Evolutionary conservation across 2,797 vertebrate genomes (phyloP), one percentile per base, ranked within the genome.

Genomic region (Tokudaia muenninki): DNA sequence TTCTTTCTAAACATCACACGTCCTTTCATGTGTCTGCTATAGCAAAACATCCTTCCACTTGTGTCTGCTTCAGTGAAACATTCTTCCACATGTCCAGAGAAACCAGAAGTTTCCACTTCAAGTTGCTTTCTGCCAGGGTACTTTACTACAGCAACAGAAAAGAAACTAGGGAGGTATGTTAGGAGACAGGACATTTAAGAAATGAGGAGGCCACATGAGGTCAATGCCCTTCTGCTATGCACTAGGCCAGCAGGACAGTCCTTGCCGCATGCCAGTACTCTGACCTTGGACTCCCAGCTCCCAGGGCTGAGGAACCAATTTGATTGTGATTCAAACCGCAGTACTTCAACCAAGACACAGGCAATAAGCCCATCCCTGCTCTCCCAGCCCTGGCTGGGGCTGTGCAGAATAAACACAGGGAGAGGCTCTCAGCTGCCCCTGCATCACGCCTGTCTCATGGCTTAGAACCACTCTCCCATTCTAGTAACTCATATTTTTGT

Each of bases 371-470:
- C 17, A 14, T 44, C 44, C 12, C 41, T 2, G 34, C 24, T 4
- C 44, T 87, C 37, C 44, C 50, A 3, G 11, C n/a, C 1, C 41
- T 22, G 37, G 81, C 1, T 22, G 21, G 77, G 55, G 44, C 47
- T 57, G 52, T 24, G n/a, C 44, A 21, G 3, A 3, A 47, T 1
- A 4, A 77, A 21, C 6, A 24, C 8, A 17, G 1, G 4, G 19
- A 41, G 34, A 59, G 31, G 37, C 1, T 84, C 81, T 47, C 8
- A 1, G 16, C 16, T 70, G 8, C 47, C 52, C n/a, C 55, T 55
- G 44, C 44, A 22, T 6, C 61, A 70, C n/a, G 10, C 4, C 59
- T 4, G 2, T 26, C 41, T 55, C 21, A 0, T 65, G 65, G 0
- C 0, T 47, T 16, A 34, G 29, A 24, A 2, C 50, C 4, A 17